phyloP scores from a whole-genome alignment of 1,140 invertebrate species.

The Telenomus remus region DNA sequence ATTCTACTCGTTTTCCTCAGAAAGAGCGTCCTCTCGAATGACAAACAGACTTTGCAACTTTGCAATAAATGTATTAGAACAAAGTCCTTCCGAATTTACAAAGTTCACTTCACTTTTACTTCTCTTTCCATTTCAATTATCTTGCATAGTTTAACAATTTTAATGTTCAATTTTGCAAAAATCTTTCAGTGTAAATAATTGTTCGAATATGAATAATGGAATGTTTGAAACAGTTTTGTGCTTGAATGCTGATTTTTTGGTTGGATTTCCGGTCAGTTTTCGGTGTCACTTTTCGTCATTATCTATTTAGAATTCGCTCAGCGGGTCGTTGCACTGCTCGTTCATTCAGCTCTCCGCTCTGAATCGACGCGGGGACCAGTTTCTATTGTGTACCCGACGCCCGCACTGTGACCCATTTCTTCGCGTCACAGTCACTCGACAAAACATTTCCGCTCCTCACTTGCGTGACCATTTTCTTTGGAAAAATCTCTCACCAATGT shows the following conservation, averaged over 20 bases:
- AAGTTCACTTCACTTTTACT: no score
- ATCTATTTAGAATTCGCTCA: conserved; percentile 54
- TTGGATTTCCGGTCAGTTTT: conserved; percentile 20
- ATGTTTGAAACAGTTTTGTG: no score
- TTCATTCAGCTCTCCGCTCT: conserved; percentile 50
- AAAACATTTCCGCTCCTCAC: conserved; percentile 25
- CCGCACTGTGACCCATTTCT: conserved; percentile 61
- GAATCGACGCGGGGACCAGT: conserved; percentile 55
- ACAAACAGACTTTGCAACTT: conserved; percentile 52
- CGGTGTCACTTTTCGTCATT: conserved; percentile 48
- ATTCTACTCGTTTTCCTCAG: conserved; percentile 49
- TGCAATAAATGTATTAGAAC: conserved; percentile 56
- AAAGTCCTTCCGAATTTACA: no score
- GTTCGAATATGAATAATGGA: no score
- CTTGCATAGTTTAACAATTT: no score
- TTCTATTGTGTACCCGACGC: conserved; percentile 36
- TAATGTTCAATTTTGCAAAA: no score
- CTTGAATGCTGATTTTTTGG: not conserved
- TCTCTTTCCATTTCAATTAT: no score
- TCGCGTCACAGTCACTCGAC: conserved; percentile 38
- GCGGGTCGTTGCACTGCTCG: conserved; percentile 49
- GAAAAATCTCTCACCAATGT: conserved; percentile 4
- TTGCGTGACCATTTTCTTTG: not conserved
- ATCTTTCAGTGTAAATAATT: no score
- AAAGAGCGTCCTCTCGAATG: conserved; percentile 52